These are phyloP conservation scores for Lomographa bimaculata DNA, from an alignment of 2,888 invertebrate species.

Conservation along the genomic window DNA sequence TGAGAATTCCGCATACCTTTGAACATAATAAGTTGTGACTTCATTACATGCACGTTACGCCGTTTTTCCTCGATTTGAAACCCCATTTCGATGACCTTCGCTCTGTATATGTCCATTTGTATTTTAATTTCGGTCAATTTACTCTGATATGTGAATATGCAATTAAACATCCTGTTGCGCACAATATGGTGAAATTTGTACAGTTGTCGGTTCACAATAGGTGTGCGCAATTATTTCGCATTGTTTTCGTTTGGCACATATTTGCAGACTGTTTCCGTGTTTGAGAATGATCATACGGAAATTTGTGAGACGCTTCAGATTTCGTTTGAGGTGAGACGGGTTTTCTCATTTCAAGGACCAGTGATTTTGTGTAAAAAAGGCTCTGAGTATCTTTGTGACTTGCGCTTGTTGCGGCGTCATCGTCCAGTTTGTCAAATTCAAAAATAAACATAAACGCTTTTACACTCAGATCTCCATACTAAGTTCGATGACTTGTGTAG, in stretches of 20 bases:
- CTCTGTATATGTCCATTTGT: conserved; percentile 1
- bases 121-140: conserved; percentile 17
- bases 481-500: too few species aligned
- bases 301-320: conserved; percentile 1
- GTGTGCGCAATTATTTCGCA: conserved; percentile 25
- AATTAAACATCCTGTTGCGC: conserved; percentile 21
- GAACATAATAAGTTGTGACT: neutral
- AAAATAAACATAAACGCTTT: too few species aligned
- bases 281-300: conserved; percentile 13
- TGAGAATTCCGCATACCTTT: conserved; percentile 2
- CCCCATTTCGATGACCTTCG: conserved; percentile 7
- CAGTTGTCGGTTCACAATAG: conserved; percentile 26
- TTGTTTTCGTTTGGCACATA: conserved; percentile 27
- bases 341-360: conserved; percentile 14
- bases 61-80: conserved; percentile 4
- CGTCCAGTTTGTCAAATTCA: too few species aligned
- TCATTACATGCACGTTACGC: neutral
- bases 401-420: too few species aligned
- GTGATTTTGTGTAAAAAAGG: conserved; percentile 6
- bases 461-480: too few species aligned
- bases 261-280: conserved; percentile 22
- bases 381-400: neutral
- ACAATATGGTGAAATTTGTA: conserved; percentile 23
- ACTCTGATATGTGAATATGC: conserved; percentile 14
- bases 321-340: conserved; percentile 3